Conservation (phyloP, 2,888 invertebrate genomes). For the Crematogaster levior region DNA sequence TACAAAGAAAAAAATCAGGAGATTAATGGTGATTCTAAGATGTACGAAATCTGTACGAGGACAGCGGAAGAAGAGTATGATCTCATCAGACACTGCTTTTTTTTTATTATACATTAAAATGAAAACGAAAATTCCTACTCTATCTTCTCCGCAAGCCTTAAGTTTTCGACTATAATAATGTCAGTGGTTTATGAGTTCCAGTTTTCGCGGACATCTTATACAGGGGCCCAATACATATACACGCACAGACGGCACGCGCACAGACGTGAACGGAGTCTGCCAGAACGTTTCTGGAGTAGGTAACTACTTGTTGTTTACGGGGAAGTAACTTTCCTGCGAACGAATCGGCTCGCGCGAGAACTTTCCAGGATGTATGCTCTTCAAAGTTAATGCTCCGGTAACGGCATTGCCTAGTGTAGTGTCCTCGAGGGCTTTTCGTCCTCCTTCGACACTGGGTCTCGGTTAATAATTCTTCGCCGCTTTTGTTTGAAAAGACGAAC, state of each 20-base stretch:
- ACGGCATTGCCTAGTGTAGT: slow-evolving; percentile 60
- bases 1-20: background rate
- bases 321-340: slow-evolving; percentile 79
- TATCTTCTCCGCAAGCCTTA: slow-evolving; percentile 28
- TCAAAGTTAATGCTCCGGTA: slow-evolving; percentile 79
- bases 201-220: slow-evolving; percentile 77
- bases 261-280: slow-evolving; percentile 62
- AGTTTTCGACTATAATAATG: slow-evolving; percentile 62
- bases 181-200: slow-evolving; percentile 77
- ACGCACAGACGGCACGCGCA: slow-evolving; percentile 67
- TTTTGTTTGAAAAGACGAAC: slow-evolving; percentile 18
- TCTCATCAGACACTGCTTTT: slow-evolving; percentile 19
- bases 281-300: slow-evolving; percentile 75
- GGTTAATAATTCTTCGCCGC: slow-evolving; percentile 29
- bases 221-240: slow-evolving; percentile 54
- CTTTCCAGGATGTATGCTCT: slow-evolving; percentile 79
- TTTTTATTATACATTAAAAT: slow-evolving; percentile 55
- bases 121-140: slow-evolving; percentile 46
- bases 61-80: background rate
- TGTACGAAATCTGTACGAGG: slow-evolving; percentile 38
- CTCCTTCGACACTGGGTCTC: slow-evolving; percentile 58
- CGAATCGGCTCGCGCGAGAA: slow-evolving; percentile 79
- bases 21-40: background rate
- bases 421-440: slow-evolving; percentile 56
- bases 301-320: slow-evolving; percentile 82